A percentile compares a stretch with the other conserved stretches of the same genome.
Evolutionary conservation across 2,113 vertebrate genomes (phyloP).

Genomic region (Diadophis punctatus): DNA sequence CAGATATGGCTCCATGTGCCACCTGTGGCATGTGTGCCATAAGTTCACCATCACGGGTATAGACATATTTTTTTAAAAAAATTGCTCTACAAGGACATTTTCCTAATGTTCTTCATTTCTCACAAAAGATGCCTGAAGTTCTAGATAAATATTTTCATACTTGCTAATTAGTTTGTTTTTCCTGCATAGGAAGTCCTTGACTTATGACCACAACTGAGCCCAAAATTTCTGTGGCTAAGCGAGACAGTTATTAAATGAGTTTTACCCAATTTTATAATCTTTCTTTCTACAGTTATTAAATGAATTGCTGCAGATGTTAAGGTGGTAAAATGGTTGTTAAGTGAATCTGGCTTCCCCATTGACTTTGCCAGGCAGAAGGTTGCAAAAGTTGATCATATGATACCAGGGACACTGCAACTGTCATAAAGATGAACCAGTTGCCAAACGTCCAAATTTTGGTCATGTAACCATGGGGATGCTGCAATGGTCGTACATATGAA

Average conservation of each 20-base stretch:
- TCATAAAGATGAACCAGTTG: background rate
- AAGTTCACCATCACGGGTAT: too few relatives aligned
- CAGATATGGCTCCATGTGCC: too few relatives aligned
- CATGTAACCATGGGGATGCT: background rate
- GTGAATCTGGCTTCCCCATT: background rate
- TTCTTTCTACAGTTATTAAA: background rate
- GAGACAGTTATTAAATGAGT: background rate
- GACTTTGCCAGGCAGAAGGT: background rate
- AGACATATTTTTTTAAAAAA: background rate
- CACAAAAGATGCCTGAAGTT: background rate
- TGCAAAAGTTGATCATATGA: background rate
- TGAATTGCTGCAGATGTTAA: background rate
- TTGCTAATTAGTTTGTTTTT: background rate
- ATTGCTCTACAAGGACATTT: background rate
- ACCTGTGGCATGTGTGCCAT: too few relatives aligned
- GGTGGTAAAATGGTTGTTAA: background rate
- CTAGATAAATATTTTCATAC: background rate
- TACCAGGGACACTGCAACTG: background rate
- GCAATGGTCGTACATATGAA: background rate
- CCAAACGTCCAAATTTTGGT: background rate
- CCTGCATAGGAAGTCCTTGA: background rate
- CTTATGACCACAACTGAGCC: background rate
- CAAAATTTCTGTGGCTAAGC: background rate
- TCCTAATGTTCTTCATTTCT: background rate
- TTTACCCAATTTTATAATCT: background rate